Conservation (phyloP, 2,797 vertebrate species). For the Limnodromus scolopaceus region DNA sequence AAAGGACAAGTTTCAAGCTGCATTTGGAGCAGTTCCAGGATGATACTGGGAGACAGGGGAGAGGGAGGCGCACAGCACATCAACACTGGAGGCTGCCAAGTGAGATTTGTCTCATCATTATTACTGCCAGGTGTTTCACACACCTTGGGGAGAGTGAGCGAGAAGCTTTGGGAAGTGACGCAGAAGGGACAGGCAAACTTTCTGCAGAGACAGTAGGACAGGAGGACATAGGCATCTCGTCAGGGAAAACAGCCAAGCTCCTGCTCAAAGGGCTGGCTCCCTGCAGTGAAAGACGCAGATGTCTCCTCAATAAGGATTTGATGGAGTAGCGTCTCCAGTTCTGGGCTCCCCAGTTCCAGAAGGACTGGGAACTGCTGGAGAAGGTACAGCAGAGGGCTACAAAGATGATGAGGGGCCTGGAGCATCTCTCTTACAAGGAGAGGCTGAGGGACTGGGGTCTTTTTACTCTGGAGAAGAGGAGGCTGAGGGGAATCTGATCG, state of each 20-base stretch:
- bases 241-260: neutral
- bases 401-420: too few species aligned
- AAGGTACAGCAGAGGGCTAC: too few species aligned
- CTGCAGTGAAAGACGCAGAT: neutral
- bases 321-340: too few species aligned
- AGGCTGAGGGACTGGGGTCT: too few species aligned
- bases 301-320: neutral
- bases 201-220: neutral
- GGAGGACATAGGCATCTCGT: neutral
- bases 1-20: conserved; percentile 14
- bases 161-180: neutral
- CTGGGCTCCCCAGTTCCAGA: too few species aligned
- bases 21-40: conserved; percentile 13
- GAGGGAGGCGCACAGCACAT: conserved; percentile 27
- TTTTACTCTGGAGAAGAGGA: too few species aligned
- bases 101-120: conserved; percentile 13
- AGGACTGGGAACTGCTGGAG: too few species aligned
- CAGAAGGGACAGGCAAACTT: neutral
- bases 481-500: too few species aligned
- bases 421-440: too few species aligned
- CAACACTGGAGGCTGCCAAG: conserved; percentile 46
- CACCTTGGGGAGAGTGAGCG: neutral
- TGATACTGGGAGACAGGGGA: neutral
- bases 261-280: neutral
- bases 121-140: conserved; percentile 45